phyloP scores from a whole-genome alignment of 2,797 vertebrate species.

The Morus bassanus region DNA sequence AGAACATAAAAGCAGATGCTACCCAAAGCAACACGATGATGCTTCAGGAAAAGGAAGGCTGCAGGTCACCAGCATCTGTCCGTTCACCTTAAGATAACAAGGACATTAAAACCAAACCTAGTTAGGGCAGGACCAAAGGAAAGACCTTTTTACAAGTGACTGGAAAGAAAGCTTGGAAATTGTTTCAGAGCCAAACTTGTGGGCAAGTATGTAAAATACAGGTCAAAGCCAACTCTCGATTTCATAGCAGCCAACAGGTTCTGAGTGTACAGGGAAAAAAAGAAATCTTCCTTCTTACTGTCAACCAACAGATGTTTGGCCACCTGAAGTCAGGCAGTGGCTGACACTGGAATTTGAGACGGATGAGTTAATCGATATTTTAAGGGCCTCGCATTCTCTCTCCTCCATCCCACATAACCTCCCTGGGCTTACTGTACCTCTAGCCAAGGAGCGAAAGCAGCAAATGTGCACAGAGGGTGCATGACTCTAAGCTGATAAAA shows the following conservation, averaged over 20 bases:
- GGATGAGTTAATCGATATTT: background rate
- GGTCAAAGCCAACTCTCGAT: background rate
- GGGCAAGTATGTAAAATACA: background rate
- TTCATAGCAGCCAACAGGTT: background rate
- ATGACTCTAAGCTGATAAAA: background rate
- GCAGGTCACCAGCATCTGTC: background rate
- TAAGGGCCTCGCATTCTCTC: background rate
- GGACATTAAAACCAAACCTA: fast-evolving
- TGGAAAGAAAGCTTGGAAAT: background rate
- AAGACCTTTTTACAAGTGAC: background rate
- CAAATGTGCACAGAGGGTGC: background rate
- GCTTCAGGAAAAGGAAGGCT: background rate
- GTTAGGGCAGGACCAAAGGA: background rate
- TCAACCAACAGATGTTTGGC: background rate
- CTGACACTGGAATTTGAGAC: background rate
- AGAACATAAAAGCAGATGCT: background rate
- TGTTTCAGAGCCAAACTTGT: background rate
- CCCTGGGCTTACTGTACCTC: background rate
- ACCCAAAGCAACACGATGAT: background rate
- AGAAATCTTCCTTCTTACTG: background rate
- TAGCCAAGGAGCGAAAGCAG: background rate
- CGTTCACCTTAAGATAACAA: background rate
- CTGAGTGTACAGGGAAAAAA: background rate
- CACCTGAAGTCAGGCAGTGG: background rate
- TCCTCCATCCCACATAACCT: background rate